These are phyloP conservation scores for Eupithecia inturbata DNA, from an alignment of 2,888 invertebrate genomes.

Conservation along the genomic window DNA sequence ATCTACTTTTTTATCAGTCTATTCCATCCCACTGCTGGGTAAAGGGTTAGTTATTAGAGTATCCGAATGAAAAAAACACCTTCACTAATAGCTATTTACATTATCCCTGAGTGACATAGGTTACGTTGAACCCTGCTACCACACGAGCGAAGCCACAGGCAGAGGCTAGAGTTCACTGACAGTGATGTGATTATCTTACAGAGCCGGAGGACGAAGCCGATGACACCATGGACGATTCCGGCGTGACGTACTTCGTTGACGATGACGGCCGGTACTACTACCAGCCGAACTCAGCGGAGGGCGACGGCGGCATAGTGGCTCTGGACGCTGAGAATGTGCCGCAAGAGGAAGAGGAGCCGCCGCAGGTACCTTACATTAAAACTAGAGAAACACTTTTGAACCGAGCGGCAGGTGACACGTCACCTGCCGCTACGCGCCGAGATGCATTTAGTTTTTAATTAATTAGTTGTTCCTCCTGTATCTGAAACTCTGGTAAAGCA, in stretches of 20 bases:
- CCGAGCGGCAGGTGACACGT: no score
- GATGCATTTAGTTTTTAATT: neutral
- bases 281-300: conserved; percentile 83
- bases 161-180: neutral
- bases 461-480: neutral
- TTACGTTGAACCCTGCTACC: neutral
- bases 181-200: neutral
- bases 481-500: neutral
- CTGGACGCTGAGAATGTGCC: conserved; percentile 71
- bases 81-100: neutral
- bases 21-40: no score
- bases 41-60: no score
- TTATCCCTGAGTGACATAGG: neutral
- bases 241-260: conserved; percentile 91
- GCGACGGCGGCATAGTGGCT: conserved; percentile 86
- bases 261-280: conserved; percentile 93
- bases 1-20: no score
- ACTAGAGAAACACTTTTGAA: neutral
- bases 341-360: neutral
- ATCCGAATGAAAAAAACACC: no score
- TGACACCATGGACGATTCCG: conserved; percentile 59
- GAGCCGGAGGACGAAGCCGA: conserved; percentile 49
- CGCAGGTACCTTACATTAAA: conserved; percentile 11
- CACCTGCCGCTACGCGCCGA: no score
- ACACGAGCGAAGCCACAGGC: neutral